phyloP scores from a whole-genome alignment of 2,797 vertebrate genomes.

The Oceanodroma leucorhoa region DNA sequence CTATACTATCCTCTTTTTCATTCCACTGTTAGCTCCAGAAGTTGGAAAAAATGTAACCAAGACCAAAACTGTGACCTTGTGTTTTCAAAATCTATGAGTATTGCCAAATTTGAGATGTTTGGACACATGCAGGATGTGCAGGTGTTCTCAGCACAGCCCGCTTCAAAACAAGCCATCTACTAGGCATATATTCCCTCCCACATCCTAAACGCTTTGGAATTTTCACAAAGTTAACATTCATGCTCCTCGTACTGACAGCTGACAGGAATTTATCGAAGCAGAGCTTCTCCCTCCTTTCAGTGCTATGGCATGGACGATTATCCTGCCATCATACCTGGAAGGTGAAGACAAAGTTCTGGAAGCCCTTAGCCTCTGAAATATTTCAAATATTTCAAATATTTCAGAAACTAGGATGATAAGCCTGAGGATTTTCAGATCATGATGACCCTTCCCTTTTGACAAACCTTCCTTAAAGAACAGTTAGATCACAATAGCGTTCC shows the following conservation, averaged over 20 bases:
- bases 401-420: neutral
- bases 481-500: neutral
- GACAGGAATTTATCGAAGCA: neutral
- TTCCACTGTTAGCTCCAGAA: neutral
- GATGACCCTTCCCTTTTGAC: neutral
- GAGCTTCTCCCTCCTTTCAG: neutral
- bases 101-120: neutral
- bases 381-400: neutral
- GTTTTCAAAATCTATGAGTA: neutral
- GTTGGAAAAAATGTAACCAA: neutral
- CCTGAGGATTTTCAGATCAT: neutral
- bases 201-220: neutral
- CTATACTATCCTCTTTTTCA: neutral
- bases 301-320: neutral
- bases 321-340: neutral
- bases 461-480: neutral
- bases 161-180: neutral
- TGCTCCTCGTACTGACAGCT: neutral
- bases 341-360: neutral
- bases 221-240: neutral
- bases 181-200: neutral
- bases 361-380: neutral
- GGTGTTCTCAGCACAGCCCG: neutral
- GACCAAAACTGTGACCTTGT: neutral
- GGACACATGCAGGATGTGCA: neutral